These are phyloP conservation scores for Silurus asotus DNA, from an alignment of 2,113 vertebrate species.

Conservation along the genomic window DNA sequence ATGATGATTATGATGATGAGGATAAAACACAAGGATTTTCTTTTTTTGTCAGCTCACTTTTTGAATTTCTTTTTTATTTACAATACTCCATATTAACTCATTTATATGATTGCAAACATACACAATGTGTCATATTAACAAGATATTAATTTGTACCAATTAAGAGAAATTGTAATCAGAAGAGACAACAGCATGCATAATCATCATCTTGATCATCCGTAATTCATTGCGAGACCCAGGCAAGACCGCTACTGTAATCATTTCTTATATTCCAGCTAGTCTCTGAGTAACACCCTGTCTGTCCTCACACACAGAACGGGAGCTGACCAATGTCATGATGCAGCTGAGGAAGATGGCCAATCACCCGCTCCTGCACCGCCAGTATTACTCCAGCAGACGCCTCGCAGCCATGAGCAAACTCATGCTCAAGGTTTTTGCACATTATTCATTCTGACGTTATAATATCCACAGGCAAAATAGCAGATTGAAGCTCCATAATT, in stretches of 20 bases:
- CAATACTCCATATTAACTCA: neutral
- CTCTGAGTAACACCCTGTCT: neutral
- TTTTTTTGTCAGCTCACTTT: neutral
- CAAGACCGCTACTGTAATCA: neutral
- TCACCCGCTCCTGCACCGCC: slow-evolving; percentile 91
- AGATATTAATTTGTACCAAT: neutral
- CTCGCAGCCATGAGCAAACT: slow-evolving; percentile 87
- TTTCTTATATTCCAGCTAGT: neutral
- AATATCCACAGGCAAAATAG: neutral
- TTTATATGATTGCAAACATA: neutral
- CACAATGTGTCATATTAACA: neutral
- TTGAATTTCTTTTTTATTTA: neutral
- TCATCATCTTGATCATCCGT: slow-evolving; percentile 5
- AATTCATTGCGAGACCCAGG: neutral
- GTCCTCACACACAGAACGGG: slow-evolving; percentile 74
- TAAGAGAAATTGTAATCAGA: neutral
- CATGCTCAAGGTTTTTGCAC: slow-evolving; percentile 85
- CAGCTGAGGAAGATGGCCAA: slow-evolving; percentile 98
- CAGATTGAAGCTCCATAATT: neutral
- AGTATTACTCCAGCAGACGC: slow-evolving; percentile 86
- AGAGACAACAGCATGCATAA: neutral
- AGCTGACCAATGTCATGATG: slow-evolving; percentile 92
- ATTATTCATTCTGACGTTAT: neutral
- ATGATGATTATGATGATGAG: neutral
- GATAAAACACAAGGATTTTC: neutral